A percentile compares a stretch with the other conserved stretches of the same genome.
Conservation (phyloP, 2,888 invertebrate species). For the Rhopalosiphum nymphaeae region DNA sequence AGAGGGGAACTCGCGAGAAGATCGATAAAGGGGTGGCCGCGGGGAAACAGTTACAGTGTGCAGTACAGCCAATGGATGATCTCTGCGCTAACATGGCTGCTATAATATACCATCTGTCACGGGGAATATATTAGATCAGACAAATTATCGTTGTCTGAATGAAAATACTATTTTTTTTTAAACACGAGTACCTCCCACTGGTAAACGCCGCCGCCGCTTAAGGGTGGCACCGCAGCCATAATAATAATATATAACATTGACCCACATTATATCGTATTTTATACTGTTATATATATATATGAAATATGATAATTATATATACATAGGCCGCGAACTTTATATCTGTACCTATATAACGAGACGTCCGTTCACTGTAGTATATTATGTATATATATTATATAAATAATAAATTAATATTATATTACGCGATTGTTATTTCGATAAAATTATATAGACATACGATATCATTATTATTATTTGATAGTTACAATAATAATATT, state of each 20-base stretch:
- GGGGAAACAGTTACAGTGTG: constrained; percentile 62
- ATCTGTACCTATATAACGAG: background rate
- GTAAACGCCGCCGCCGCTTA: constrained; percentile 17
- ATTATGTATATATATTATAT: background rate
- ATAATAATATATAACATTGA: constrained; percentile 22
- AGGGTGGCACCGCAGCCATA: constrained; percentile 8
- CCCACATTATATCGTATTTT: constrained; percentile 32
- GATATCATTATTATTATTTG: background rate
- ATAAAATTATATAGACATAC: background rate
- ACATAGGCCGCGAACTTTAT: background rate
- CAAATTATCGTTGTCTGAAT: constrained; percentile 58
- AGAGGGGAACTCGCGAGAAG: constrained; percentile 32
- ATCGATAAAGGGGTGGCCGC: constrained; percentile 64
- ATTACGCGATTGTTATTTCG: background rate
- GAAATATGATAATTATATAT: background rate
- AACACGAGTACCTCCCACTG: constrained; percentile 51
- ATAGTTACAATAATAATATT: background rate
- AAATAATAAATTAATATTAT: background rate
- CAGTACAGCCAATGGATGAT: constrained; percentile 62
- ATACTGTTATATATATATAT: background rate
- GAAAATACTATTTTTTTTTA: constrained; percentile 46
- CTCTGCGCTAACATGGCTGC: constrained; percentile 63
- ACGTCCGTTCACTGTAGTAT: background rate
- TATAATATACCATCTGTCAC: constrained; percentile 63
- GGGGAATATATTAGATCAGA: constrained; percentile 54